A percentile compares a stretch with the other conserved stretches of the same genome.
phyloP scores from a whole-genome alignment of 2,113 vertebrate species.

The Prochilodus magdalenae region DNA sequence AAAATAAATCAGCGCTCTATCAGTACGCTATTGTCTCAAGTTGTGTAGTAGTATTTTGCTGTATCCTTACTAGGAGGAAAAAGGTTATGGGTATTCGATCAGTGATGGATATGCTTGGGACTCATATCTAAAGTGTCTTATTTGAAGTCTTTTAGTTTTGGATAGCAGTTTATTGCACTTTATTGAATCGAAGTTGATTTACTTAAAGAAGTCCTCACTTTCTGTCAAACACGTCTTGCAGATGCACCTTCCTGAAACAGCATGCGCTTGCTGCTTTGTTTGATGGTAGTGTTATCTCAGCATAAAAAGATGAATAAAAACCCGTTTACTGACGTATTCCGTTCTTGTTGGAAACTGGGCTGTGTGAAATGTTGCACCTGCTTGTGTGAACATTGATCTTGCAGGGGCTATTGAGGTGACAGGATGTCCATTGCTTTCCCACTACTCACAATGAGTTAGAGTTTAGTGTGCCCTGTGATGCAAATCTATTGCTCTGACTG shows the following conservation, averaged over 20 bases:
- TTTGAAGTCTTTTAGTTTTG: not conserved
- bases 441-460: slow-evolving; percentile 44
- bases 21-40: slow-evolving; percentile 1
- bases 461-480: slow-evolving; percentile 38
- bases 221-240: not conserved
- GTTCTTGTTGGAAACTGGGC: not conserved
- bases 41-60: slow-evolving; percentile 17
- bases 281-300: not conserved
- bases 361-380: slow-evolving; percentile 37
- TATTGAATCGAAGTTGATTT: not conserved
- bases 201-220: not conserved
- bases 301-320: slow-evolving; percentile 5
- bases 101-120: not conserved
- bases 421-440: slow-evolving; percentile 18
- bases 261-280: not conserved
- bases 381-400: slow-evolving; percentile 21
- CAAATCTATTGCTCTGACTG: slow-evolving; percentile 35
- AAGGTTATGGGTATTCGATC: not conserved
- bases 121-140: not conserved
- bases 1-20: slow-evolving; percentile 33
- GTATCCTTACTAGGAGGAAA: not conserved
- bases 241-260: not conserved
- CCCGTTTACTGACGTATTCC: slow-evolving; percentile 9
- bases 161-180: not conserved
- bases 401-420: slow-evolving; percentile 28